A percentile compares a stretch with the other conserved stretches of the same genome.
These are phyloP conservation scores for Entomobrya proxima DNA, from an alignment of 2,888 invertebrate genomes.

Conservation along the genomic window DNA sequence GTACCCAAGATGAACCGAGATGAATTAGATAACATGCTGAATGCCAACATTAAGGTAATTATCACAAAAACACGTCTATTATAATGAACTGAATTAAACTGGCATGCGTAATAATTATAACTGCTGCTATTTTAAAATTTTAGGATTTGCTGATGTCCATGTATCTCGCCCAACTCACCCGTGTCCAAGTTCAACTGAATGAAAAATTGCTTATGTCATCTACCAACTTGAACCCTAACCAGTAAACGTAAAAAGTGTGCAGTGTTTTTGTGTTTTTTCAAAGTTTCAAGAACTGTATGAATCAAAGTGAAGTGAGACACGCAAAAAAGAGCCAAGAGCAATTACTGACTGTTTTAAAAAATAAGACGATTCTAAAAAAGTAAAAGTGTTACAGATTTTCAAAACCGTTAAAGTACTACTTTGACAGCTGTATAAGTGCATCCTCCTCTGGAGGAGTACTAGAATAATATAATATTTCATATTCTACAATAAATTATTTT, in stretches of 20 bases:
- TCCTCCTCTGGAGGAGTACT: no score
- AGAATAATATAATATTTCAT: no score
- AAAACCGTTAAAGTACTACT: no score
- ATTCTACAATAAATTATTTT: no score
- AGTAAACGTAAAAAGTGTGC: conserved; percentile 4
- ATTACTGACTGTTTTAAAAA: no score
- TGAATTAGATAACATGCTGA: conserved; percentile 95
- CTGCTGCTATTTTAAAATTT: conserved; percentile 70
- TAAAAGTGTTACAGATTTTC: no score
- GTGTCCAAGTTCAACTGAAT: conserved; percentile 96
- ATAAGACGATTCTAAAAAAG: no score
- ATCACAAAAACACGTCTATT: no score
- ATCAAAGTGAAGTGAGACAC: no score
- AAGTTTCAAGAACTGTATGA: no score
- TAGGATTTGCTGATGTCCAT: conserved; percentile 97
- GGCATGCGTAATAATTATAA: neutral
- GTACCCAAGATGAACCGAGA: conserved; percentile 94
- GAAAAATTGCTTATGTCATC: conserved; percentile 85
- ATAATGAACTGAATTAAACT: neutral
- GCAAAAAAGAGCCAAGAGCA: no score
- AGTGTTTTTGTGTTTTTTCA: neutral
- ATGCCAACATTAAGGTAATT: conserved; percentile 93
- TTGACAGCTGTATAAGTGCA: no score
- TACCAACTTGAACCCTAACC: conserved; percentile 66
- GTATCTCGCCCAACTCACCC: conserved; percentile 95